Percentiles rank a stretch among this genome's conserved stretches.
These are phyloP conservation scores for Himantopus leucocephalus DNA, from an alignment of 2,113 vertebrate species.

Conservation along the genomic window DNA sequence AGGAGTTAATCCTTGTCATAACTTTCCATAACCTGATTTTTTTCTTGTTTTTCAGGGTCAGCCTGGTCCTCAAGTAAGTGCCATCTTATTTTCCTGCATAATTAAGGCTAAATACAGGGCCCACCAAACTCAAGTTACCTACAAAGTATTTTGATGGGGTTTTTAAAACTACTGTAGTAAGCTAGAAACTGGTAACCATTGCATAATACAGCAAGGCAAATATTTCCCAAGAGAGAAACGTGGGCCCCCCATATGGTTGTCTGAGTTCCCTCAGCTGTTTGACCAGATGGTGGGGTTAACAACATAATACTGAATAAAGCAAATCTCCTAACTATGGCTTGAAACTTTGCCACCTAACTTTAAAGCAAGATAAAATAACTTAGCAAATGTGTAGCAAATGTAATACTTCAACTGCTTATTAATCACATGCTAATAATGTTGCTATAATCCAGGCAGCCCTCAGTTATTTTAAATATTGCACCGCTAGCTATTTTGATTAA, in stretches of 20 bases:
- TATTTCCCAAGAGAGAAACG: slow-evolving; percentile 70
- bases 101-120: background rate
- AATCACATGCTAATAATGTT: slow-evolving; percentile 63
- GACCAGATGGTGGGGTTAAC: slow-evolving; percentile 73
- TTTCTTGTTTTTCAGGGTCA: slow-evolving; percentile 77
- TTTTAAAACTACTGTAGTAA: background rate
- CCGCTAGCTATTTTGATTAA: slow-evolving; percentile 52
- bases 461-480: slow-evolving; percentile 40
- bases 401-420: slow-evolving; percentile 63
- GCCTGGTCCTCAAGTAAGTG: slow-evolving; percentile 81
- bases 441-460: slow-evolving; percentile 24
- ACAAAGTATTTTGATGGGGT: background rate
- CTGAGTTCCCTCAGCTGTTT: slow-evolving; percentile 67
- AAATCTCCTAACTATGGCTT: slow-evolving; percentile 67
- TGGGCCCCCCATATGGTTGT: slow-evolving; percentile 59
- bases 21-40: slow-evolving; percentile 31
- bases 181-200: slow-evolving; percentile 66
- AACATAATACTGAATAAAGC: slow-evolving; percentile 57
- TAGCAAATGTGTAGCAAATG: slow-evolving; percentile 38
- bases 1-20: background rate
- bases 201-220: slow-evolving; percentile 64
- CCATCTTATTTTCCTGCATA: background rate
- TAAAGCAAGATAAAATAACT: slow-evolving; percentile 60
- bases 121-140: background rate
- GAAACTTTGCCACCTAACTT: slow-evolving; percentile 58